phyloP scores from a whole-genome alignment of 2,888 invertebrate species.

The Parnassius mnemosyne region DNA sequence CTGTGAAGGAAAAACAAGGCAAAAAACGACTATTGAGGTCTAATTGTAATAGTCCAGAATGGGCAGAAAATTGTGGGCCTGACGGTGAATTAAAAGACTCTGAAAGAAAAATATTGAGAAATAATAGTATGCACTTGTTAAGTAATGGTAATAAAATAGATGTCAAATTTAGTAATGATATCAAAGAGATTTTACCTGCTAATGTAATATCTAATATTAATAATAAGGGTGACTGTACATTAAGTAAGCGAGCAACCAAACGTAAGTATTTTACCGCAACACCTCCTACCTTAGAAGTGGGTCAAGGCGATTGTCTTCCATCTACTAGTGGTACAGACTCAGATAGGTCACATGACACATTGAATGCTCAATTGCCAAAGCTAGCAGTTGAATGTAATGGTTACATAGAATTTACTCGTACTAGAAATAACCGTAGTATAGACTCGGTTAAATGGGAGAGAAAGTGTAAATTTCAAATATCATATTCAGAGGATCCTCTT shows the following conservation, averaged over 20 bases:
- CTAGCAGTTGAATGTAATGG: constrained; percentile 72
- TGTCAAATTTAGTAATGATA: constrained; percentile 10
- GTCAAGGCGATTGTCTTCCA: constrained; percentile 72
- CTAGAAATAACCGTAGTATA: constrained; percentile 54
- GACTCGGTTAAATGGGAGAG: constrained; percentile 81
- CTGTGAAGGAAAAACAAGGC: constrained; percentile 42
- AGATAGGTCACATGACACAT: constrained; percentile 59
- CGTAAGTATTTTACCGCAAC: constrained; percentile 58
- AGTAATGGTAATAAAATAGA: constrained; percentile 6
- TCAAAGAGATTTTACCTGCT: constrained; percentile 29
- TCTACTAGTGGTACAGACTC: constrained; percentile 68
- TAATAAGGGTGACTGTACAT: constrained; percentile 58
- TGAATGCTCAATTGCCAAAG: constrained; percentile 67
- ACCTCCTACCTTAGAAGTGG: constrained; percentile 64
- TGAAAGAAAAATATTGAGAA: constrained; percentile 47
- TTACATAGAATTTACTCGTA: constrained; percentile 66
- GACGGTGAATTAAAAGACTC: constrained; percentile 40
- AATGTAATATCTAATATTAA: constrained; percentile 44
- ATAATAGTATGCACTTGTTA: constrained; percentile 29
- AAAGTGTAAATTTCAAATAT: constrained; percentile 82
- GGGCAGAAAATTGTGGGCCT: constrained; percentile 66
- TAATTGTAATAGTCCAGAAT: constrained; percentile 62
- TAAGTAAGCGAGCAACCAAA: constrained; percentile 41
- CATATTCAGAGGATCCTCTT: constrained; percentile 77
- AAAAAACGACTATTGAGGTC: constrained; percentile 54